phyloP scores from a whole-genome alignment of 2,113 vertebrate species.

The Scalopus aquaticus region DNA sequence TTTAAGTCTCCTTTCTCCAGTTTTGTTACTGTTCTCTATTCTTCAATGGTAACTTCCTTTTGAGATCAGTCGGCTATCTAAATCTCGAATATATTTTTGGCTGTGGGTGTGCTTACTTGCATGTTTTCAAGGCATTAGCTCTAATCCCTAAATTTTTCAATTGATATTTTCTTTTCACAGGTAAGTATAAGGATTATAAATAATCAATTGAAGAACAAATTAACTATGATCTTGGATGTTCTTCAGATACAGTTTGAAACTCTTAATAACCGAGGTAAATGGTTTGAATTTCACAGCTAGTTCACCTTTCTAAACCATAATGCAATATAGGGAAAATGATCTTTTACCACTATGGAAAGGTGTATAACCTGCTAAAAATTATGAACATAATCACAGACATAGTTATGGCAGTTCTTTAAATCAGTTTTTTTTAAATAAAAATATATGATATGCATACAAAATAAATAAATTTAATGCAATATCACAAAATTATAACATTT shows the following conservation, averaged over 20 bases:
- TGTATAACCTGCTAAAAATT: neutral
- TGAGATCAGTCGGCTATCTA: neutral
- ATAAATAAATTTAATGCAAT: neutral
- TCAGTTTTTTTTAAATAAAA: neutral
- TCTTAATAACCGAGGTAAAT: neutral
- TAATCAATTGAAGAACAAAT: constrained; percentile 17
- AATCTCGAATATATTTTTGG: neutral
- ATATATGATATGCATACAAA: neutral
- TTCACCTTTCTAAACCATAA: neutral
- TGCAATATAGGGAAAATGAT: neutral
- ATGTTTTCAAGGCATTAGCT: neutral
- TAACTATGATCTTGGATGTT: neutral
- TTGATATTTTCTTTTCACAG: neutral
- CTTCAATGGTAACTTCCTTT: neutral
- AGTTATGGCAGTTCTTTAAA: neutral
- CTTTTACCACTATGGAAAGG: neutral
- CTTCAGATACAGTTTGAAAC: neutral
- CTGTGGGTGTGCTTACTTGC: neutral
- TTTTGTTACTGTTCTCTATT: neutral
- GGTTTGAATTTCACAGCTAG: neutral
- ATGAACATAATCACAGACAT: neutral
- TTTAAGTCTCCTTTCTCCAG: neutral
- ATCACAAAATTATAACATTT: neutral
- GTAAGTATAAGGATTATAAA: neutral
- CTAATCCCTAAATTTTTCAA: neutral